These are phyloP conservation scores for Mythimna impura DNA, from an alignment of 2,888 invertebrate species.

Conservation along the genomic window DNA sequence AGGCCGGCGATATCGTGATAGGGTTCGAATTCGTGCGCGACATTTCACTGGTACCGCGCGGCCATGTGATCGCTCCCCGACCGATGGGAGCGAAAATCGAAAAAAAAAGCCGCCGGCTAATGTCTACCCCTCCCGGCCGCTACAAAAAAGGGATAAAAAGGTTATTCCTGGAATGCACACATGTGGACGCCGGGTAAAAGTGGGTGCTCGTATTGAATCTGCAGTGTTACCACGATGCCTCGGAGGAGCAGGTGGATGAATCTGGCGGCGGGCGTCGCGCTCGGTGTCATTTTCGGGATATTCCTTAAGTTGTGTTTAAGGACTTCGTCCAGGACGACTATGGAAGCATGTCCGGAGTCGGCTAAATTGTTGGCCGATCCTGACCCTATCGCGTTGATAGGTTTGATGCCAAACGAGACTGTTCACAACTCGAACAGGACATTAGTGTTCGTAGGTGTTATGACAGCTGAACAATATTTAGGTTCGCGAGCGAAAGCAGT, in stretches of 20 bases:
- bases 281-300: constrained; percentile 90
- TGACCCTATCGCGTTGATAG: constrained; percentile 83
- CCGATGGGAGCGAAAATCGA: constrained; percentile 81
- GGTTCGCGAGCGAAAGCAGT: constrained; percentile 97
- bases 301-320: constrained; percentile 87
- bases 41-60: constrained; percentile 73
- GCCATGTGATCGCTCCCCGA: constrained; percentile 85
- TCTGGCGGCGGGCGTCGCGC: constrained; percentile 89
- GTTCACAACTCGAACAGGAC: constrained; percentile 88
- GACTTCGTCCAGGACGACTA: constrained; percentile 80
- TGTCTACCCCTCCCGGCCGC: constrained; percentile 84
- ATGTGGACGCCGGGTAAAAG: constrained; percentile 85
- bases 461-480: constrained; percentile 98
- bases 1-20: constrained; percentile 84
- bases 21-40: constrained; percentile 81
- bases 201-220: constrained; percentile 79
- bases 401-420: constrained; percentile 80
- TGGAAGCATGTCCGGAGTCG: constrained; percentile 80
- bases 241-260: constrained; percentile 89
- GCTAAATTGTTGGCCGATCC: constrained; percentile 74
- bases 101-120: constrained; percentile 85
- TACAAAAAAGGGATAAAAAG: constrained; percentile 87
- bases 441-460: constrained; percentile 97
- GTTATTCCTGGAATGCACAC: constrained; percentile 89
- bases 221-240: constrained; percentile 84